phyloP scores from a whole-genome alignment of 2,797 vertebrate species.

The Urosaurus nigricauda region DNA sequence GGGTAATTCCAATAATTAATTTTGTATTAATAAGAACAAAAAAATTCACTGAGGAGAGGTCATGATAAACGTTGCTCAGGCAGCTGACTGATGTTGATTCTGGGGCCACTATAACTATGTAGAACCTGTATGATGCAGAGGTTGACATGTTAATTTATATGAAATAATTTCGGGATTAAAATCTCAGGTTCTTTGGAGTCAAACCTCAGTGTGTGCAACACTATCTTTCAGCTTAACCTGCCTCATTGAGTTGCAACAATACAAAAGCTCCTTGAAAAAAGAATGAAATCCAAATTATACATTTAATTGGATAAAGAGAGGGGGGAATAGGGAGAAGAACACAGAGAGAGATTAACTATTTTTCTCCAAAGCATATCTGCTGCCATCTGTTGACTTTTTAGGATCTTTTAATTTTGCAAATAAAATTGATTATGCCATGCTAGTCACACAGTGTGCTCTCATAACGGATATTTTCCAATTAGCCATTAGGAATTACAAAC shows the following conservation, averaged over 20 bases:
- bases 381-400: slow-evolving; percentile 75
- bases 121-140: not conserved
- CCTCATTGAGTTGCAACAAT: not conserved
- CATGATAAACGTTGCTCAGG: not conserved
- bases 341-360: not conserved
- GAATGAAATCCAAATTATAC: not conserved
- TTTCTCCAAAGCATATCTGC: slow-evolving; percentile 65
- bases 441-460: slow-evolving; percentile 56
- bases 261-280: not conserved
- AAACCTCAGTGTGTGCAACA: not conserved
- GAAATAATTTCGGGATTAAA: not conserved
- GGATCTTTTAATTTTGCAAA: slow-evolving; percentile 61
- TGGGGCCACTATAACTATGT: not conserved
- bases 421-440: slow-evolving; percentile 67
- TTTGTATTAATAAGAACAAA: no score
- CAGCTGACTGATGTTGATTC: not conserved
- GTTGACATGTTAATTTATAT: not conserved
- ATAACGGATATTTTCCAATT: slow-evolving; percentile 63
- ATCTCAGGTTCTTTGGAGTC: not conserved
- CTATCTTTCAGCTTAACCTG: not conserved
- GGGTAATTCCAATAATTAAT: not conserved
- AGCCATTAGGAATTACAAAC: slow-evolving; percentile 64
- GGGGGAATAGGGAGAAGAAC: no score
- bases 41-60: no score
- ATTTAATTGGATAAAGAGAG: not conserved